Conservation (phyloP, 2,888 invertebrate species). For the Prosopocoilus inquinatus region DNA sequence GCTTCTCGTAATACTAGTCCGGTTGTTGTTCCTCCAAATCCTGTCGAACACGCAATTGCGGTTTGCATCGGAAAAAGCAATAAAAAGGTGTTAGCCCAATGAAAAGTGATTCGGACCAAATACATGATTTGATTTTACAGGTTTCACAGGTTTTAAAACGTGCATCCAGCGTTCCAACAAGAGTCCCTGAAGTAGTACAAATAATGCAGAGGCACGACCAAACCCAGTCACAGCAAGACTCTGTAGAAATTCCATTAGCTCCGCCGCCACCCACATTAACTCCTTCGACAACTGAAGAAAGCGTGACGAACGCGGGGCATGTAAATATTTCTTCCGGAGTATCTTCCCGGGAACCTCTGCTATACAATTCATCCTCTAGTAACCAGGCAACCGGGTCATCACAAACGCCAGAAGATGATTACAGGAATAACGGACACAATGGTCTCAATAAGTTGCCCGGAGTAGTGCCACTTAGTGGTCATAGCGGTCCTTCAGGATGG, state of each 20-base stretch:
- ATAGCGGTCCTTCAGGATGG: conserved; percentile 71
- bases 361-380: conserved; percentile 55
- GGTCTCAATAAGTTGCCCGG: conserved; percentile 65
- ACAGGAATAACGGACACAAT: conserved; percentile 55
- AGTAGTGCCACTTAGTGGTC: conserved; percentile 72
- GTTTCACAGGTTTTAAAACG: conserved; percentile 59
- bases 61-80: conserved; percentile 38
- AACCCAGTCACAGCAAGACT: conserved; percentile 63
- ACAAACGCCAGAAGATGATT: conserved; percentile 50
- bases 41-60: conserved; percentile 46
- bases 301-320: conserved; percentile 45
- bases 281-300: conserved; percentile 59
- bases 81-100: conserved; percentile 32
- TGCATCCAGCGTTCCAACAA: conserved; percentile 70
- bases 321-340: conserved; percentile 29
- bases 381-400: conserved; percentile 48
- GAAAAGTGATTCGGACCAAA: background rate
- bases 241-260: conserved; percentile 48
- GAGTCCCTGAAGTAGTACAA: conserved; percentile 52
- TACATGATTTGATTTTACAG: conserved; percentile 24
- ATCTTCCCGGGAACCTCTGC: conserved; percentile 62
- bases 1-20: conserved; percentile 70
- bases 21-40: conserved; percentile 53
- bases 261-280: conserved; percentile 48
- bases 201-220: conserved; percentile 56